These are phyloP conservation scores for Coccyzus lansbergi DNA, from an alignment of 2,797 vertebrate genomes.

Conservation along the genomic window DNA sequence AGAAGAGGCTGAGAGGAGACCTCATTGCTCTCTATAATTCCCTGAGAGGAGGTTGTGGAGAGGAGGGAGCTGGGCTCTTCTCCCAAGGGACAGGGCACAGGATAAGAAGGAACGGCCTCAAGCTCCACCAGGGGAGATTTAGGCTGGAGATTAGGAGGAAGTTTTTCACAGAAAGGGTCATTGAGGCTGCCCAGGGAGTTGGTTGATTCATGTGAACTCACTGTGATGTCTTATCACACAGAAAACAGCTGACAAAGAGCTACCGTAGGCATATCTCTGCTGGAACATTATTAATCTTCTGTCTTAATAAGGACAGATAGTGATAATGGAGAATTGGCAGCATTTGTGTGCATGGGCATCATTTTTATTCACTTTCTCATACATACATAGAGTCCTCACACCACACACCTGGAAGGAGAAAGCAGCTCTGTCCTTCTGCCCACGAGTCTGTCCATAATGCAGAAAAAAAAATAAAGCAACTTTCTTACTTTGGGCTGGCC, in stretches of 20 bases:
- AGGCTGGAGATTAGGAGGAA: no score
- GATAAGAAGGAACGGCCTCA: no score
- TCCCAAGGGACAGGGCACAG: no score
- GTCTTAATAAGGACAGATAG: background rate
- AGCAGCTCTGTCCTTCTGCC: background rate
- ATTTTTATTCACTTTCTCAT: background rate
- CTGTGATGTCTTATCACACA: background rate
- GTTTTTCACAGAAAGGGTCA: no score
- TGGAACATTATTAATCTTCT: background rate
- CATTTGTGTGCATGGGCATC: rapidly evolving
- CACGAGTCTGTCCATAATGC: background rate
- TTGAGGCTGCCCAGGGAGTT: no score
- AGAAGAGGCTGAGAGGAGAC: no score
- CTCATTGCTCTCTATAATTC: no score
- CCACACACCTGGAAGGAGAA: background rate
- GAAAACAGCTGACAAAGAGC: conserved; percentile 15
- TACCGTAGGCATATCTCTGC: background rate
- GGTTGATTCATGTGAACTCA: background rate
- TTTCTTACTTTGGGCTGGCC: background rate
- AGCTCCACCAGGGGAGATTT: no score
- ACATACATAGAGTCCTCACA: background rate
- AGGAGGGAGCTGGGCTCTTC: no score
- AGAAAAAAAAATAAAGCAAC: background rate
- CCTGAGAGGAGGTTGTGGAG: no score
- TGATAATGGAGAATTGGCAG: background rate